A percentile compares a stretch with the other conserved stretches of the same genome.
Evolutionary conservation across 2,113 vertebrate species (phyloP).

Genomic region (Aptenodytes patagonicus): DNA sequence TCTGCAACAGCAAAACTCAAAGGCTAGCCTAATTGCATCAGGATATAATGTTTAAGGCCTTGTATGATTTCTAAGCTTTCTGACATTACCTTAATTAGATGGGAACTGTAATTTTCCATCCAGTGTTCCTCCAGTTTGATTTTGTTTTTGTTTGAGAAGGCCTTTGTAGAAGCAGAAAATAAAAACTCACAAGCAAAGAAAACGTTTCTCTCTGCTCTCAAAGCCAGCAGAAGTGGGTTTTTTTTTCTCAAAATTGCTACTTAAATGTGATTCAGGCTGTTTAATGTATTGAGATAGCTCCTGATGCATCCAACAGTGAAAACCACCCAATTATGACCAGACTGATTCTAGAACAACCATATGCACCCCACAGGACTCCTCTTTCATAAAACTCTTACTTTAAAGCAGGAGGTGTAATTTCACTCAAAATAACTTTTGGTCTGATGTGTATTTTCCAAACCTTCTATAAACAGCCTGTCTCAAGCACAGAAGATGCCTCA

Average conservation of each 20-base stretch:
- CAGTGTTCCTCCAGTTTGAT: neutral
- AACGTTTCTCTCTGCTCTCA: neutral
- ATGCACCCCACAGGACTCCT: neutral
- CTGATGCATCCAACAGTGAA: neutral
- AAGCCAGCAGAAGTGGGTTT: neutral
- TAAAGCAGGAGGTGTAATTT: neutral
- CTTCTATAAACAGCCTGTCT: neutral
- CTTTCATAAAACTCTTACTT: neutral
- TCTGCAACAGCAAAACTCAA: constrained; percentile 28
- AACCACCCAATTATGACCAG: neutral
- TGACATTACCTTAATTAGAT: constrained; percentile 53
- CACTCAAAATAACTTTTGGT: neutral
- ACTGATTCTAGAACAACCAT: neutral
- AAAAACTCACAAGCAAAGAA: neutral
- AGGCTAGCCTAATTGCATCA: constrained; percentile 36
- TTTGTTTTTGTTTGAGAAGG: neutral
- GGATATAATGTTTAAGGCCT: neutral
- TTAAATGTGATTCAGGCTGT: neutral
- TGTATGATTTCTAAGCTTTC: constrained; percentile 1
- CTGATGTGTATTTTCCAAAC: neutral
- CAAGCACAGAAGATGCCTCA: neutral
- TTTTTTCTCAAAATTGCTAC: neutral
- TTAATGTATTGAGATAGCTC: neutral
- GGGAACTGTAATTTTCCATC: constrained; percentile 32
- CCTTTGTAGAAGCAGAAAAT: neutral